A percentile compares a stretch with the other conserved stretches of the same genome.
These are phyloP conservation scores for Enteromius viviparus DNA, from an alignment of 2,797 vertebrate genomes.

Conservation along the genomic window DNA sequence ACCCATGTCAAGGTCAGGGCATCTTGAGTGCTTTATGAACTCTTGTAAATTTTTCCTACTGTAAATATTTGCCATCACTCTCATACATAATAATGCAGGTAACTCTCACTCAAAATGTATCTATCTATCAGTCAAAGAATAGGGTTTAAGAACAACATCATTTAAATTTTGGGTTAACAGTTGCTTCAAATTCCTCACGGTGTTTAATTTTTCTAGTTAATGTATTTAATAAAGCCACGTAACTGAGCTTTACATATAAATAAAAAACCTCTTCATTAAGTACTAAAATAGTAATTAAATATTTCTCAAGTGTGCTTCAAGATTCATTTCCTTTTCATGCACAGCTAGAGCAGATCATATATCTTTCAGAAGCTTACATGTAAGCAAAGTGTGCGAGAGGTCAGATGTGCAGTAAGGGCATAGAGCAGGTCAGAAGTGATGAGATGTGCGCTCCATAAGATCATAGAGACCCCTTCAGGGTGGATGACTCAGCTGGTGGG, in stretches of 20 bases:
- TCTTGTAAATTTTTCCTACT: neutral
- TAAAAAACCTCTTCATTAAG: constrained; percentile 15
- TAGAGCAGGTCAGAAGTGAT: constrained; percentile 33
- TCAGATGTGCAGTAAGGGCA: constrained; percentile 29
- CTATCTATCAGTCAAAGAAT: neutral
- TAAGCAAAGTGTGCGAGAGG: constrained; percentile 33
- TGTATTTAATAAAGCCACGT: neutral
- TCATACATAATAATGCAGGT: neutral
- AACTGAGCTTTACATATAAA: neutral
- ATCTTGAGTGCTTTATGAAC: neutral
- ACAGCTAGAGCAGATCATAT: neutral
- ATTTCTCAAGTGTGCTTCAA: constrained; percentile 29
- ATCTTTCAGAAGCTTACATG: constrained; percentile 44
- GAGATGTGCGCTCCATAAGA: constrained; percentile 33
- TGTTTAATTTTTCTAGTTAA: constrained; percentile 8
- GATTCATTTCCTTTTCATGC: constrained; percentile 7
- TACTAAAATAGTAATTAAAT: neutral
- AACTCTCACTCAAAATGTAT: neutral
- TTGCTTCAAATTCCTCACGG: neutral
- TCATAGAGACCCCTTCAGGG: constrained; percentile 39
- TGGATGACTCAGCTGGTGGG: constrained; percentile 43
- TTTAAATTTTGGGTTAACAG: neutral
- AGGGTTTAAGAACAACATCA: neutral
- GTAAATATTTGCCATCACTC: neutral
- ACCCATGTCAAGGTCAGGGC: constrained; percentile 22